Evolutionary conservation across 1,140 invertebrate species (phyloP).

Genomic region (Drosophila varians): DNA sequence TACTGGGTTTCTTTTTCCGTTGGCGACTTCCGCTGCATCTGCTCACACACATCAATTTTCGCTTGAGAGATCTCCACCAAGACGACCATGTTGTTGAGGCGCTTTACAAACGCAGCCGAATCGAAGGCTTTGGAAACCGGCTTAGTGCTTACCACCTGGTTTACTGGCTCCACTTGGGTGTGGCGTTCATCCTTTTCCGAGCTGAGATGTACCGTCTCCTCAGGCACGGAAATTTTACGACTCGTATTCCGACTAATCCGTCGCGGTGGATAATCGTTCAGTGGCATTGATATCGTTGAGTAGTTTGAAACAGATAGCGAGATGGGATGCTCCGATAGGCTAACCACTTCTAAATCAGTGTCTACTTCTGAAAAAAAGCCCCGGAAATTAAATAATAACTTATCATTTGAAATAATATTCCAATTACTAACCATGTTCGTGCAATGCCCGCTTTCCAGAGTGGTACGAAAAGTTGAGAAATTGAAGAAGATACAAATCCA

Average conservation of each 20-base stretch:
- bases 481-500: conserved; percentile 64
- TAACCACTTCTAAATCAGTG: conserved; percentile 20
- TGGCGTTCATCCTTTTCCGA: conserved; percentile 74
- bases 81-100: conserved; percentile 43
- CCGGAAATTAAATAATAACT: not conserved
- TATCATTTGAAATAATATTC: not conserved
- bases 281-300: conserved; percentile 33
- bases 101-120: conserved; percentile 28
- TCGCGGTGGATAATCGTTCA: conserved; percentile 37
- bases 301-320: conserved; percentile 41
- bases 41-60: conserved; percentile 56
- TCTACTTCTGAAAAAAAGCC: conserved; percentile 21
- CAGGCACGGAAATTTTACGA: conserved; percentile 61
- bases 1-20: conserved; percentile 27
- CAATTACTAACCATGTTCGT: conserved; percentile 35
- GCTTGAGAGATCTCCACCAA: conserved; percentile 55
- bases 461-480: conserved; percentile 53
- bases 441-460: not conserved
- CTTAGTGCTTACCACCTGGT: not conserved
- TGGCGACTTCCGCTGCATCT: conserved; percentile 28
- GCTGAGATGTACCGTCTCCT: conserved; percentile 75
- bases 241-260: conserved; percentile 39
- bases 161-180: conserved; percentile 34
- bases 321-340: conserved; percentile 23
- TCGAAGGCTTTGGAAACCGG: conserved; percentile 1